These are phyloP conservation scores for Hyposoter didymator DNA, from an alignment of 2,888 invertebrate genomes.

Conservation along the genomic window DNA sequence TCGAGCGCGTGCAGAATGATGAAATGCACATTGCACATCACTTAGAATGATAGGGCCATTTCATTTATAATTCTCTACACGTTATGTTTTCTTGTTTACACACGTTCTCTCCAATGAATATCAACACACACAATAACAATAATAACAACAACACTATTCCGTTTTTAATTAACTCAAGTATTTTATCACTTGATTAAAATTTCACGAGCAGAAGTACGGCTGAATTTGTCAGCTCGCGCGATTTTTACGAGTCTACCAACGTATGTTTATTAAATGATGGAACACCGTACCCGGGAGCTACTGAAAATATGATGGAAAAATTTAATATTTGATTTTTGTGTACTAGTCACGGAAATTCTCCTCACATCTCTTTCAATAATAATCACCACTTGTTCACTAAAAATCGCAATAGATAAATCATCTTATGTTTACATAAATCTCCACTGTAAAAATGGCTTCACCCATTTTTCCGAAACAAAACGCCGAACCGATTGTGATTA, in stretches of 20 bases:
- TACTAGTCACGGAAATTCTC: background rate
- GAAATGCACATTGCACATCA: slow-evolving; percentile 14
- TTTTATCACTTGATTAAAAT: slow-evolving; percentile 40
- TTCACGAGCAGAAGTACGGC: background rate
- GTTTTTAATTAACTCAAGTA: slow-evolving; percentile 47
- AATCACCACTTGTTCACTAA: background rate
- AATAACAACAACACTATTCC: slow-evolving; percentile 15
- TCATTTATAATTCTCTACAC: slow-evolving; percentile 49
- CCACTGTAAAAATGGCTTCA: background rate
- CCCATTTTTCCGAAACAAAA: too few species aligned
- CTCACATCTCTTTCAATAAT: background rate
- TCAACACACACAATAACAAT: slow-evolving; percentile 39
- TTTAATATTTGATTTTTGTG: background rate
- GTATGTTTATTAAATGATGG: slow-evolving; percentile 3
- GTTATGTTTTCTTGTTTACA: slow-evolving; percentile 47
- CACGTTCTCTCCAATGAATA: slow-evolving; percentile 26
- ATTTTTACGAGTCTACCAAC: background rate
- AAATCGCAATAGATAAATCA: background rate
- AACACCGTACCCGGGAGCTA: background rate
- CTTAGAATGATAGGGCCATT: slow-evolving; percentile 47
- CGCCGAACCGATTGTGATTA: too few species aligned
- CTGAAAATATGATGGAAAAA: background rate
- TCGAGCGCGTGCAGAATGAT: slow-evolving; percentile 6
- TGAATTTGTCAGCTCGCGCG: background rate
- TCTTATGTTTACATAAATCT: background rate